Evolutionary conservation across 2,113 vertebrate genomes (phyloP).

Genomic region (Cyanoramphus novaezelandiae): DNA sequence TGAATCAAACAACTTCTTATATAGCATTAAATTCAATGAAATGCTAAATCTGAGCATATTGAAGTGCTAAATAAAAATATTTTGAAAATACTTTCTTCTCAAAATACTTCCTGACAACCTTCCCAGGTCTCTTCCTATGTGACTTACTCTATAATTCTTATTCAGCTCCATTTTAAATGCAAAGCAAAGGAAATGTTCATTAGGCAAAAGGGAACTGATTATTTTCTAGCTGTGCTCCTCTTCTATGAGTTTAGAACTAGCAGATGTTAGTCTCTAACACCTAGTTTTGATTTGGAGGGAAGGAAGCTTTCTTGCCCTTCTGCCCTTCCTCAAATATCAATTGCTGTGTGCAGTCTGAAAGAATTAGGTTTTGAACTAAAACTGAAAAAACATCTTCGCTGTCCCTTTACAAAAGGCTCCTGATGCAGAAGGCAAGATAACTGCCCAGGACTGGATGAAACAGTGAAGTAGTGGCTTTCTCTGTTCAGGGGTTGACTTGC

Average conservation of each 20-base stretch:
- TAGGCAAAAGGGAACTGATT: not conserved
- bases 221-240: not conserved
- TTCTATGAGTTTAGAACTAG: not conserved
- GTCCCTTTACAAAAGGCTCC: not conserved
- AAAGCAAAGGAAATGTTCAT: not conserved
- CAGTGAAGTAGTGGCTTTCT: not conserved
- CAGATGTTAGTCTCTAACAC: not conserved
- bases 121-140: not conserved
- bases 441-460: not conserved
- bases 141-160: not conserved
- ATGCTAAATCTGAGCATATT: constrained; percentile 2
- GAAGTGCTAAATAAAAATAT: not conserved
- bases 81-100: not conserved
- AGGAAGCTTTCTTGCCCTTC: not conserved
- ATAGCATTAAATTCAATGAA: not conserved
- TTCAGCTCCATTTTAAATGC: not conserved
- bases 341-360: not conserved
- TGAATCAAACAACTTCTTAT: not conserved
- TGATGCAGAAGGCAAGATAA: not conserved
- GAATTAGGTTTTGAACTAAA: not conserved
- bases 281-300: not conserved
- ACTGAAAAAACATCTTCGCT: not conserved
- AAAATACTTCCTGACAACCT: not conserved
- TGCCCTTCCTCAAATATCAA: not conserved
- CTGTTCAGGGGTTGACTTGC: not conserved